Conservation (phyloP, 2,888 invertebrate species). For the Troides aeacus region DNA sequence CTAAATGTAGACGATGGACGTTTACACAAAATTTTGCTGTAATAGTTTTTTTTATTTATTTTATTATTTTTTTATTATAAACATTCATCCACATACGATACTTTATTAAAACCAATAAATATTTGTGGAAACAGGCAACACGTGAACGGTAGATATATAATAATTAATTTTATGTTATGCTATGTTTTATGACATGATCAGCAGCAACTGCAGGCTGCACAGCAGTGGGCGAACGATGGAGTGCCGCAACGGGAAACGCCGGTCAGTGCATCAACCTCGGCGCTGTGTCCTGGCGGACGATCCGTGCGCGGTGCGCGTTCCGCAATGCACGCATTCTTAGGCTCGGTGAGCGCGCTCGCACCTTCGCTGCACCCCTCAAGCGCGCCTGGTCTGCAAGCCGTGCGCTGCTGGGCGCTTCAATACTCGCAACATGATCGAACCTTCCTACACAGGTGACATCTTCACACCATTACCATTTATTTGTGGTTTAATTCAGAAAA, state of each 20-base stretch:
- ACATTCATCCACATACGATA: no score
- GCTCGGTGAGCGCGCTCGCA: conserved; percentile 95
- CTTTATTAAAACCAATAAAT: no score
- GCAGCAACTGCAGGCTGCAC: conserved; percentile 3
- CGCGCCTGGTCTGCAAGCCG: conserved; percentile 93
- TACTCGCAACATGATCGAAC: conserved; percentile 94
- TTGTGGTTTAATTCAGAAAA: neutral
- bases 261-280: conserved; percentile 54
- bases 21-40: no score
- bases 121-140: no score
- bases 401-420: conserved; percentile 95
- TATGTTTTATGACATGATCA: neutral
- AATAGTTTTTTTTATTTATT: no score
- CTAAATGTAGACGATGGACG: no score
- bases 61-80: no score
- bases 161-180: neutral
- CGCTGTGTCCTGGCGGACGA: conserved; percentile 66
- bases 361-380: conserved; percentile 92
- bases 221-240: conserved; percentile 45
- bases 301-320: conserved; percentile 74
- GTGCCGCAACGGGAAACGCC: conserved; percentile 38
- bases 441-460: conserved; percentile 87
- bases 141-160: no score
- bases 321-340: conserved; percentile 91
- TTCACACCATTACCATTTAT: neutral